A percentile compares a stretch with the other conserved stretches of the same genome.
Conservation (phyloP, 2,113 vertebrate genomes). For the Oreotrochilus melanogaster region DNA sequence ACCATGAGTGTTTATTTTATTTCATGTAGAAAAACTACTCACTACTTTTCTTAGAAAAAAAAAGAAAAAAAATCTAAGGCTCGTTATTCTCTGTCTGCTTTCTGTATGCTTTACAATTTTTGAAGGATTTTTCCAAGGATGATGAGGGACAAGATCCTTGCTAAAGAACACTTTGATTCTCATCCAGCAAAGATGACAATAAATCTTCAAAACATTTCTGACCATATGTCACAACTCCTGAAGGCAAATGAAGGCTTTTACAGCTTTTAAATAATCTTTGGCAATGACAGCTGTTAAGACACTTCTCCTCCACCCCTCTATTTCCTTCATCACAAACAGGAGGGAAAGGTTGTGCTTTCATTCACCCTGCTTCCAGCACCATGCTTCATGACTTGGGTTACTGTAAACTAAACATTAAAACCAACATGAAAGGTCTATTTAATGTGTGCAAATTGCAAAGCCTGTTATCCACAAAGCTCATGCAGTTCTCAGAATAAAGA, state of each 20-base stretch:
- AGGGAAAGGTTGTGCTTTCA: constrained; percentile 13
- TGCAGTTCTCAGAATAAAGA: not conserved
- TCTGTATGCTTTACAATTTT: constrained; percentile 61
- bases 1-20: not conserved
- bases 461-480: not conserved
- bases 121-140: constrained; percentile 81
- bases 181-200: constrained; percentile 81
- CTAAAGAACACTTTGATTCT: constrained; percentile 79
- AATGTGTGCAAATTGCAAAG: constrained; percentile 16
- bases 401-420: constrained; percentile 22
- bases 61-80: not conserved
- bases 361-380: not conserved
- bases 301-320: constrained; percentile 55
- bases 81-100: constrained; percentile 43
- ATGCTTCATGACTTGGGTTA: not conserved
- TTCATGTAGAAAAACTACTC: constrained; percentile 10
- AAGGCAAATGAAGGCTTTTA: constrained; percentile 82
- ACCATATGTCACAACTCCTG: constrained; percentile 86
- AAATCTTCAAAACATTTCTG: constrained; percentile 87
- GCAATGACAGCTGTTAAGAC: constrained; percentile 80
- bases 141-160: constrained; percentile 74
- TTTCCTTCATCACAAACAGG: not conserved
- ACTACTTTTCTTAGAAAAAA: not conserved
- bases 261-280: constrained; percentile 83
- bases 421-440: not conserved